Base-by-base conservation (phyloP, 2,797 vertebrate species). In the Crenuchus spilurus region DNA sequence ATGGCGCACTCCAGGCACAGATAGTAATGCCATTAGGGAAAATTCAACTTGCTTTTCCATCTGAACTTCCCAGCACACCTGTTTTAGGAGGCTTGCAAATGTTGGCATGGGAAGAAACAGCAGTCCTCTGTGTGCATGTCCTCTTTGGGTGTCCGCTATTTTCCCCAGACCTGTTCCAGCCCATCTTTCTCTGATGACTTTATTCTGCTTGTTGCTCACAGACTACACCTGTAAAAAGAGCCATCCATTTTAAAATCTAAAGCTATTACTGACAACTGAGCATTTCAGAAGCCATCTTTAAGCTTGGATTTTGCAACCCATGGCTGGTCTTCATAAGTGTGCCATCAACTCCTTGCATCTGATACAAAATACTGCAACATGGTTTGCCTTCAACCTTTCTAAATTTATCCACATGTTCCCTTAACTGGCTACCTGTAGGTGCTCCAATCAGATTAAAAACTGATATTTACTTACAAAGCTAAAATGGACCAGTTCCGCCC, bases 1-100 rank as follows among this genome's bases (percentile, higher is more conserved):
- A 73, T 52, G 28, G 46, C 41, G 51, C 62, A 72, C 28, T 14
- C 71, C 55, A 66, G 70, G 46, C 54, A 1, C 37, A 60, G 30
- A 48, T 63, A 66, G 69, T 35, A 62, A 62, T 66, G 46, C 57
- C 41, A 35, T 75, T 41, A 52, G 51, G 66, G 20, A 74, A 37
- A 14, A 62, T 70, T 22, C 18, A 24, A 18, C 54, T 67, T 48
- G 13, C 6, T 44, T 80, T 74, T 72, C 35, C 49, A 72, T 41
- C 44, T 9, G 31, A 33, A 16, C 26, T 58, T 79, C 70, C 49
- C 54, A 64, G 62, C 54, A 18, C 66, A 70, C 65, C 66, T 73
- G 58, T 73, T 80, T 76, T 30, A 69, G 62, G 37, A 30, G 10
- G 14, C 41, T 74, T 49, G 22, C 1, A 44, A 68, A 58, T 22